phyloP scores from a whole-genome alignment of 2,797 vertebrate genomes.

The Heterohyrax brucei region DNA sequence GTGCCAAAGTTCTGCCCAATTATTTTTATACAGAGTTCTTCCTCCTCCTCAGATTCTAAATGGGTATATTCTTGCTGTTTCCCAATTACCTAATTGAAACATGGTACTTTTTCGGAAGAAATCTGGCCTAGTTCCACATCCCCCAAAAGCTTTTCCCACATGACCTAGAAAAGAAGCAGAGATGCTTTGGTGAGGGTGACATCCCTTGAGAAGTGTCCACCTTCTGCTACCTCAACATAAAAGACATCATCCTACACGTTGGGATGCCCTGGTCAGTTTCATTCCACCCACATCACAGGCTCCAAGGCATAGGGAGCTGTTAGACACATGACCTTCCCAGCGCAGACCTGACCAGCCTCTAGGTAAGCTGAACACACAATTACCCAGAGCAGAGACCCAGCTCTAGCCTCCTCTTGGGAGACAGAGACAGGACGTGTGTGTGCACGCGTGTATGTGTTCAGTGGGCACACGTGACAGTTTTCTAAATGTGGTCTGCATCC shows the following conservation, averaged over 20 bases:
- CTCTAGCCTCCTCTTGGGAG: not conserved
- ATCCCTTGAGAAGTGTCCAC: not conserved
- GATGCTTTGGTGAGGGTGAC: not conserved
- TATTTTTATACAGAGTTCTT: not conserved
- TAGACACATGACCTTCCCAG: not conserved
- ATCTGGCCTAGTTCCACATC: not conserved
- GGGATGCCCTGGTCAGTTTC: not conserved
- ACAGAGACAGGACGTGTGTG: too few relatives aligned
- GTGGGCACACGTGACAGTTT: not conserved
- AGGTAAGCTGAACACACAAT: not conserved
- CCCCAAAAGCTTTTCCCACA: not conserved
- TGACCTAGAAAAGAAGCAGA: not conserved
- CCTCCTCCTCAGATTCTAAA: not conserved
- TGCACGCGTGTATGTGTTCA: too few relatives aligned
- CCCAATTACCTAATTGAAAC: not conserved
- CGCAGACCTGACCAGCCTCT: not conserved
- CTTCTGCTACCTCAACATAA: not conserved
- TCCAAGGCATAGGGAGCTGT: not conserved
- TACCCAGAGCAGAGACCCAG: not conserved
- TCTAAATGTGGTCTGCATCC: not conserved
- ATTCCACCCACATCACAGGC: not conserved
- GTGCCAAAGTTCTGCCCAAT: not conserved
- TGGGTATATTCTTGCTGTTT: not conserved
- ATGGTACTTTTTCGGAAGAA: not conserved
- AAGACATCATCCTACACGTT: not conserved